These are phyloP conservation scores for Crambe crambe DNA, from an alignment of 37 sponge, comb jelly and placozoan genomes.

Conservation along the genomic window DNA sequence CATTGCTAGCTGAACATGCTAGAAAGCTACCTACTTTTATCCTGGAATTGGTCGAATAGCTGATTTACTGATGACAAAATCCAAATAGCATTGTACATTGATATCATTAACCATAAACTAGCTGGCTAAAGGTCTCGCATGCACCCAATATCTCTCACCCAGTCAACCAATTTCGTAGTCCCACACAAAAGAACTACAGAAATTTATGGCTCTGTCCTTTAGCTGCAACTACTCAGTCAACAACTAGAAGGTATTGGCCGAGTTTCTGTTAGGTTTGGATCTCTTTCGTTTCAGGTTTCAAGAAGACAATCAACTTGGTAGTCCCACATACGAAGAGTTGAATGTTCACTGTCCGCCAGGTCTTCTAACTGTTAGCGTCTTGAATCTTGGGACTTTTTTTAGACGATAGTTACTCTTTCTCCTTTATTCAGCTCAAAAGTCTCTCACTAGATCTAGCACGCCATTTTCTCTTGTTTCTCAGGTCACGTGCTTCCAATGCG, in stretches of 20 bases:
- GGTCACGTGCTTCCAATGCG: slow-evolving; percentile 11
- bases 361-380: neutral
- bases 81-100: neutral
- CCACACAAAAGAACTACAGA: neutral
- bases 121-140: neutral
- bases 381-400: too few relatives aligned
- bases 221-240: slow-evolving; percentile 12
- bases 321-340: too few relatives aligned
- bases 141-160: slow-evolving; percentile 1
- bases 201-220: slow-evolving; percentile 12
- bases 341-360: neutral
- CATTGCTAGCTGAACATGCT: too few relatives aligned
- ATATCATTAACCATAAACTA: neutral
- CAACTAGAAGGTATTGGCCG: slow-evolving; percentile 25
- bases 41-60: neutral
- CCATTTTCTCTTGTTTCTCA: neutral
- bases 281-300: too few relatives aligned
- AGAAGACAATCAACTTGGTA: too few relatives aligned
- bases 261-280: neutral
- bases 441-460: neutral
- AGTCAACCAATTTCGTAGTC: neutral
- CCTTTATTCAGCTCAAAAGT: neutral
- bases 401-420: neutral
- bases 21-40: too few relatives aligned
- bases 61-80: neutral